Evolutionary conservation across 2,797 vertebrate species (phyloP).

Genomic region (Rhyacichthys aspro): DNA sequence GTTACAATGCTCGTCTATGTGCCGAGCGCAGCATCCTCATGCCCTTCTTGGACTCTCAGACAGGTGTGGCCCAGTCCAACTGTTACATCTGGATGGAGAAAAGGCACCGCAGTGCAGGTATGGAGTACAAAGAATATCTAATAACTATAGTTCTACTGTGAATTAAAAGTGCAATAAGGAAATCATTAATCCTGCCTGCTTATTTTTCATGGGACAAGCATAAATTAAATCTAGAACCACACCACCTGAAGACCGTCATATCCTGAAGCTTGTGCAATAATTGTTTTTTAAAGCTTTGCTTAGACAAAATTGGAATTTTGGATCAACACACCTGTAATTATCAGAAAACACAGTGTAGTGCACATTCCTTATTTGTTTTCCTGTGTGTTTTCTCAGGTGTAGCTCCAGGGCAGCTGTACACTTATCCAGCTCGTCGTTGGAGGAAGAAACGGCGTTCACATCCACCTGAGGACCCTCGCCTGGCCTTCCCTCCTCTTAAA

Average conservation of each 20-base stretch:
- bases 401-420: conserved; percentile 95
- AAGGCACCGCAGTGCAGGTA: conserved; percentile 93
- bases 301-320: no score
- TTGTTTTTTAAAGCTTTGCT: no score
- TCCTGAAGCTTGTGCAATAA: no score
- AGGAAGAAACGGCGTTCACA: conserved; percentile 93
- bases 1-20: conserved; percentile 93
- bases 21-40: conserved; percentile 95
- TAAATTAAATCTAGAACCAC: no score
- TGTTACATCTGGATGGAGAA: conserved; percentile 99
- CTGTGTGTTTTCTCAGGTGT: conserved; percentile 76
- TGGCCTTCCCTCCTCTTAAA: conserved; percentile 93
- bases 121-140: background rate
- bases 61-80: conserved; percentile 96
- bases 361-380: background rate
- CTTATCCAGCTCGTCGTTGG: conserved; percentile 96
- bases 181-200: no score
- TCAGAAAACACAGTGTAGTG: background rate
- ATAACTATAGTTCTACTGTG: background rate
- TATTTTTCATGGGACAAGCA: no score
- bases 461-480: conserved; percentile 92
- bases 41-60: conserved; percentile 97
- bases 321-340: no score
- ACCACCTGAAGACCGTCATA: no score
- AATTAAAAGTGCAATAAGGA: no score